Base-by-base conservation (phyloP, 1,140 invertebrate species). In the Bilobella aurantiaca region DNA sequence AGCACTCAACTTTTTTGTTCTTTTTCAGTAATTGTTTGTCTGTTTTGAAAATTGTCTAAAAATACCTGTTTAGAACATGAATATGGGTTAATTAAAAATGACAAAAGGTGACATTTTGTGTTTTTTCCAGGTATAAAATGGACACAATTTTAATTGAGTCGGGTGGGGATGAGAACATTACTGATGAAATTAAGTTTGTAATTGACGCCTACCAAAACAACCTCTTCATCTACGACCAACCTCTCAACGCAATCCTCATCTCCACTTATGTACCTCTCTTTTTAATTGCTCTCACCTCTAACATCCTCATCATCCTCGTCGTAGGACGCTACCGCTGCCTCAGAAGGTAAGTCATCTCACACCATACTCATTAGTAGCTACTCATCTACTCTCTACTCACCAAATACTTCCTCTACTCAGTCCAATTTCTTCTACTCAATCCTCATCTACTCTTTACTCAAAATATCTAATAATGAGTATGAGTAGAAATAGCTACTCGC, bases 251-350 rank as follows among this genome's bases (percentile, higher is more conserved):
- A 0, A 74, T 83, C 25, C 77, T 86, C 60, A 84, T 86, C 69
- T 76, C 75, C 25, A 74, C 84, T 42, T 86, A 86, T 70, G 76
- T 84, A 14, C 80, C 79, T 1, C 80, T 85, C 25, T 80, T 85
- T 21, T 73, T 82, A 0, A 72, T 84, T 0, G 84, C 84, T 1
- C 76, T 85, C 18, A 77, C 80, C 0, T 82, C 83, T 14, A 86
- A 86, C 66, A 78, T 82, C 1, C 78, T 86, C 62, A 81, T 86
- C 42, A 85, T 86, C 67, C 78, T 83, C 57, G 83, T 85, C 1
- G 83, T 86, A 31, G 79, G 84, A 74, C 84, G 85, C 68, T 86
- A 84, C 74, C 81, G 85, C 64, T 85, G 84, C 69, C 83, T 86
- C 81, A 78, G 84, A 65, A 86, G 82, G 85, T 86, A 74, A 65